Evolutionary conservation across 1,140 invertebrate genomes (phyloP).

Genomic region (Lamellibrachia luymesi): DNA sequence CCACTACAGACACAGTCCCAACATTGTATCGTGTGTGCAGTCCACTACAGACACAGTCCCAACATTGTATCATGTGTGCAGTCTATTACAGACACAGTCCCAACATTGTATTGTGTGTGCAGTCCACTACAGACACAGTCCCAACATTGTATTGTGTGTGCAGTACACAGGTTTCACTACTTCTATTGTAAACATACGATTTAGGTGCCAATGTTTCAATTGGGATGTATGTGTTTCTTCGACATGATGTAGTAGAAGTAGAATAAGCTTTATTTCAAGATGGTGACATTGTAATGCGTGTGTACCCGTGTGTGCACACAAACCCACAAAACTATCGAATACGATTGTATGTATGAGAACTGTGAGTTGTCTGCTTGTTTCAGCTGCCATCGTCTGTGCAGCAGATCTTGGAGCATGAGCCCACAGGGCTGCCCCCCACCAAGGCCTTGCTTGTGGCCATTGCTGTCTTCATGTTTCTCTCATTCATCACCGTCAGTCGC

Average conservation of each 20-base stretch:
- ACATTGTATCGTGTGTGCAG: too few relatives aligned
- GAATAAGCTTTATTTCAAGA: neutral
- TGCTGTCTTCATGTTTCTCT: neutral
- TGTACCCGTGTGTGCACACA: neutral
- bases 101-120: too few relatives aligned
- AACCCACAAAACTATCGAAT: neutral
- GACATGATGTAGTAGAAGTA: neutral
- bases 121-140: too few relatives aligned
- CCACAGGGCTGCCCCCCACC: neutral
- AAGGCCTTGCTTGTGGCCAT: neutral
- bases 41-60: too few relatives aligned
- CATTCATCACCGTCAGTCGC: neutral
- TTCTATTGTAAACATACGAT: too few relatives aligned
- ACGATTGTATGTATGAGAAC: neutral
- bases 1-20: too few relatives aligned
- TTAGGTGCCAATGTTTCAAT: too few relatives aligned
- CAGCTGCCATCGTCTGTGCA: slow-evolving; percentile 9
- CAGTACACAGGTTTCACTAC: too few relatives aligned
- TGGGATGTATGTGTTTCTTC: too few relatives aligned
- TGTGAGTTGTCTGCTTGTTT: neutral
- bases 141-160: too few relatives aligned
- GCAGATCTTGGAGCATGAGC: neutral
- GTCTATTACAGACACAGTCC: too few relatives aligned
- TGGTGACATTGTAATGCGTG: neutral
- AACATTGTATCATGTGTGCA: too few relatives aligned